These are phyloP conservation scores for Hypotaenidia okinawae DNA, from an alignment of 2,797 vertebrate genomes.

Conservation along the genomic window DNA sequence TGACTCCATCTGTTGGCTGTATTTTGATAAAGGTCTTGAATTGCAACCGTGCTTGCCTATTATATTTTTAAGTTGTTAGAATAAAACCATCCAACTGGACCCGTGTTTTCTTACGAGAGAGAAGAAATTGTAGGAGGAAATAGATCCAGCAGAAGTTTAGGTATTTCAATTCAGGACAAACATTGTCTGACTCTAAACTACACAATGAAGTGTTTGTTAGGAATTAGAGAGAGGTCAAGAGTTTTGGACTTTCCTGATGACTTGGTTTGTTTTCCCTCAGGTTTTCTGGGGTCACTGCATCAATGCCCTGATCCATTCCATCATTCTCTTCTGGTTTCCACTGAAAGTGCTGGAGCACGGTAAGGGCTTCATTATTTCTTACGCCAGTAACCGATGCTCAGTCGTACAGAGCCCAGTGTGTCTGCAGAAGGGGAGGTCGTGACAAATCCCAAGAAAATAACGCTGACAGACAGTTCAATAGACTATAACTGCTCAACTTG, in stretches of 20 bases:
- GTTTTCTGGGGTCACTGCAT: conserved; percentile 99
- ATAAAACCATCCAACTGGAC: background rate
- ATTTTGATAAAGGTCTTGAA: conserved; percentile 1
- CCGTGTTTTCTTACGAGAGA: background rate
- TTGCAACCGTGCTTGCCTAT: background rate
- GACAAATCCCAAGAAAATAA: conserved; percentile 43
- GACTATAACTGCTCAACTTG: conserved; percentile 36
- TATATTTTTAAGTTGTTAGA: background rate
- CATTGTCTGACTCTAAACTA: background rate
- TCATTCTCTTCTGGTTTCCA: conserved; percentile 99
- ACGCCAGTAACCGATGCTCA: conserved; percentile 36
- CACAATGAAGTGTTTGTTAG: conserved; percentile 60
- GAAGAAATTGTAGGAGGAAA: conserved; percentile 48
- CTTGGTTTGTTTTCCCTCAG: conserved; percentile 81
- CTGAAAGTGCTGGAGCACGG: conserved; percentile 96
- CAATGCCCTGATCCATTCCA: conserved; percentile 98
- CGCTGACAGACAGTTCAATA: conserved; percentile 8
- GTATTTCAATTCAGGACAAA: conserved; percentile 35
- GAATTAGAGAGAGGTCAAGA: conserved; percentile 41
- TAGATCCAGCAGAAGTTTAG: conserved; percentile 35
- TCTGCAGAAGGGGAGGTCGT: conserved; percentile 14
- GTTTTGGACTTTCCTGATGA: conserved; percentile 76
- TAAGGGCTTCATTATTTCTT: conserved; percentile 73
- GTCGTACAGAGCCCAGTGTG: background rate
- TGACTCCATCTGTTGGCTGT: background rate